A percentile compares a stretch with the other conserved stretches of the same genome.
phyloP scores from a whole-genome alignment of 1,140 invertebrate genomes.

The Calliphora vicina region DNA sequence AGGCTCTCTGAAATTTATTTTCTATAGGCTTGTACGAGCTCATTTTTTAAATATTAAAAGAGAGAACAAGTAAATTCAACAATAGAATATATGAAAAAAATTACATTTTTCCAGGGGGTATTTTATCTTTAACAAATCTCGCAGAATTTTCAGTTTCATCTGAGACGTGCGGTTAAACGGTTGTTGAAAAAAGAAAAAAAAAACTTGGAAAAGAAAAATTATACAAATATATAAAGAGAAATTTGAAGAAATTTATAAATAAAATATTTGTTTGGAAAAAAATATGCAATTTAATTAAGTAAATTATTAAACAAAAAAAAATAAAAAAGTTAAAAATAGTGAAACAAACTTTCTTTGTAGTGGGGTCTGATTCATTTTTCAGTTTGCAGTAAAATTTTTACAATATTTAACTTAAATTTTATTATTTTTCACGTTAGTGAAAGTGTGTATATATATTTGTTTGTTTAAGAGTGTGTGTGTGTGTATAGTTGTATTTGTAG shows the following conservation, averaged over 20 bases:
- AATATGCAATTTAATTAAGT: neutral
- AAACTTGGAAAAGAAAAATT: slow-evolving; percentile 3
- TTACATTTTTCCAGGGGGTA: slow-evolving; percentile 52
- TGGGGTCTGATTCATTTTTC: neutral
- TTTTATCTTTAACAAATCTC: slow-evolving; percentile 60
- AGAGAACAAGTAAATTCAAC: neutral
- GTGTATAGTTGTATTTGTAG: neutral
- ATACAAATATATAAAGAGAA: neutral
- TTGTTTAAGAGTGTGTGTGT: neutral
- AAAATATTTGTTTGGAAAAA: neutral
- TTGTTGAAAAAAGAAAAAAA: slow-evolving; percentile 45
- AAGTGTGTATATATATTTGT: too few species aligned
- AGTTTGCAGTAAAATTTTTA: neutral
- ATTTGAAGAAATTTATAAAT: slow-evolving; percentile 9
- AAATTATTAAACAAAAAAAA: neutral
- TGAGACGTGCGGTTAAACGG: slow-evolving; percentile 61
- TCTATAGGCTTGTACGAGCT: neutral
- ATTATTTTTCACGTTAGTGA: too few species aligned
- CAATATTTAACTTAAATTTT: too few species aligned
- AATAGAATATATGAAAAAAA: neutral
- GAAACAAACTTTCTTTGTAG: neutral
- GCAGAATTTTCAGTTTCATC: slow-evolving; percentile 58
- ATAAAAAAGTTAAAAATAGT: neutral
- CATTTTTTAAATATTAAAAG: neutral
- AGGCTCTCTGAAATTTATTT: too few species aligned